Percentiles rank a stretch among this genome's conserved stretches.
phyloP scores from a whole-genome alignment of 2,113 vertebrate genomes.

The Osmerus eperlanus region DNA sequence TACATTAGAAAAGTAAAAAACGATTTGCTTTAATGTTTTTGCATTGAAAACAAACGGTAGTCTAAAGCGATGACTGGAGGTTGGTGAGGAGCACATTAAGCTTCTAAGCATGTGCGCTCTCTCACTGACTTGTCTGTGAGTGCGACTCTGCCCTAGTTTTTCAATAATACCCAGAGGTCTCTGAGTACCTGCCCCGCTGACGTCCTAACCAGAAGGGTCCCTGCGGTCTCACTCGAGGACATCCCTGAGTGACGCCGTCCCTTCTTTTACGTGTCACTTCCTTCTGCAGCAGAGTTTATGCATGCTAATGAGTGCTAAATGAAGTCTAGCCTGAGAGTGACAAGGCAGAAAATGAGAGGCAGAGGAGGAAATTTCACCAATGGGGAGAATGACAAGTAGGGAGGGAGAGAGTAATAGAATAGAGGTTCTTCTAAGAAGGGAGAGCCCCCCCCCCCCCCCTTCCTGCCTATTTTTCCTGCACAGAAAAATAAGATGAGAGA shows the following conservation, averaged over 20 bases:
- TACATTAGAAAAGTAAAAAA: background rate
- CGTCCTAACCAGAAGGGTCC: background rate
- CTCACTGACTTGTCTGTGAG: background rate
- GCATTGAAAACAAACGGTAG: background rate
- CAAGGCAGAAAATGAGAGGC: conserved; percentile 24
- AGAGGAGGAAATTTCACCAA: conserved; percentile 13
- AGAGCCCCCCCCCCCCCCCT: background rate
- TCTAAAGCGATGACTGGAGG: background rate
- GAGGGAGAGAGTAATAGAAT: conserved; percentile 11
- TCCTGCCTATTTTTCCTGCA: background rate
- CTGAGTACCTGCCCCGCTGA: background rate
- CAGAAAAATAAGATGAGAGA: conserved; percentile 23
- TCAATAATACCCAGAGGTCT: background rate
- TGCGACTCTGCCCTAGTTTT: conserved; percentile 2
- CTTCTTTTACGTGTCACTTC: conserved; percentile 28
- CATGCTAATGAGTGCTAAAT: conserved; percentile 40
- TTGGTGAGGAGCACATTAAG: background rate
- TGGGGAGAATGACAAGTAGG: background rate
- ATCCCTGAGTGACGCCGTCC: conserved; percentile 8
- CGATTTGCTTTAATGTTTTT: background rate
- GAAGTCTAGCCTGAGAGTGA: conserved; percentile 21
- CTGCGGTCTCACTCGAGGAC: conserved; percentile 10
- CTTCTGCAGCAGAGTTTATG: conserved; percentile 26
- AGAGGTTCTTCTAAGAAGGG: background rate
- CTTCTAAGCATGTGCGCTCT: background rate